These are phyloP conservation scores for Brachionus calyciflorus DNA, from an alignment of 1,140 invertebrate genomes.

Conservation along the genomic window DNA sequence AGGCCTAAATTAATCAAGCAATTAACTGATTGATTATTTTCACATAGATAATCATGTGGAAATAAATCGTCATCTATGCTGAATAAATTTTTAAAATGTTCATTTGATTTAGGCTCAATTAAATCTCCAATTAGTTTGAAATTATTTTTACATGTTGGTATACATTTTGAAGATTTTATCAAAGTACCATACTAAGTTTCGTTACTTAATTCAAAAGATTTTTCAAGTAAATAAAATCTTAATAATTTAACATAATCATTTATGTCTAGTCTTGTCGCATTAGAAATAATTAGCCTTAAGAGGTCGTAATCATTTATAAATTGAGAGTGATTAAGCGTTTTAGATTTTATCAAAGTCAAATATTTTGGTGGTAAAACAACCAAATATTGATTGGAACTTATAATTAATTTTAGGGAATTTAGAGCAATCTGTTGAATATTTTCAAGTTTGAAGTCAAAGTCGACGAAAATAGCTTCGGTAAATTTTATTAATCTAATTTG, in stretches of 20 bases:
- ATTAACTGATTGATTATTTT: not conserved
- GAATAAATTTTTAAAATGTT: not conserved
- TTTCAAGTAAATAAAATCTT: not conserved
- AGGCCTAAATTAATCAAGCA: not conserved
- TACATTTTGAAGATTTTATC: not conserved
- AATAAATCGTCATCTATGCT: not conserved
- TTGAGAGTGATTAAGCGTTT: not conserved
- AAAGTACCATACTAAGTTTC: not conserved
- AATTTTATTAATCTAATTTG: not conserved
- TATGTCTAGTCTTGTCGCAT: not conserved
- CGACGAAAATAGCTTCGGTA: not conserved
- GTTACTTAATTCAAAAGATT: not conserved
- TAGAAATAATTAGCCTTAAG: not conserved
- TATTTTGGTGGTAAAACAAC: not conserved
- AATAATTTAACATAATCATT: constrained; percentile 10
- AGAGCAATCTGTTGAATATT: not conserved
- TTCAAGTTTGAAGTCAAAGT: constrained; percentile 4
- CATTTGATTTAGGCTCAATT: not conserved
- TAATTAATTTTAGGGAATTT: not conserved
- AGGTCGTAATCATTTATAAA: not conserved
- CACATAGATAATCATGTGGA: not conserved
- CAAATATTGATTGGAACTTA: not conserved
- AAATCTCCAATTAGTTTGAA: not conserved
- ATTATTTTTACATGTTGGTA: constrained; percentile 16
- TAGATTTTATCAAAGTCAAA: not conserved